A percentile compares a stretch with the other conserved stretches of the same genome.
Conservation (phyloP, 2,113 vertebrate genomes). For the Microcebus tavaratra region DNA sequence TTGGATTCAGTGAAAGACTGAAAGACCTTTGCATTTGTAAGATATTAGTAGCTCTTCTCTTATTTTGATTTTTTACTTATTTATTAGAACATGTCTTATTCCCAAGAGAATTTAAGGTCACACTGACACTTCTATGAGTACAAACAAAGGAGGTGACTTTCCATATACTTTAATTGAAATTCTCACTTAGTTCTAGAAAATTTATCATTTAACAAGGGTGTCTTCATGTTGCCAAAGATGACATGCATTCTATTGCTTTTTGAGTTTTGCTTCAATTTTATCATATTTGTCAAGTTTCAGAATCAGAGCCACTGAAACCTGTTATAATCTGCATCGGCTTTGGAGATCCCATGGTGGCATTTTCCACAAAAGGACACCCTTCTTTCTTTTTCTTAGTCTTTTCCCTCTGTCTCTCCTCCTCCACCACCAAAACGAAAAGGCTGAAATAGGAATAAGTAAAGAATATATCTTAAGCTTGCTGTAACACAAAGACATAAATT, state of each 20-base stretch:
- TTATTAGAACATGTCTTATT: not conserved
- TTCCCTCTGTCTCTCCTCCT: not conserved
- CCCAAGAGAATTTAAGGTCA: not conserved
- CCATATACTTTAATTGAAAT: not conserved
- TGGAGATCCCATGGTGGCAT: not conserved
- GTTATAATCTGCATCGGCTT: not conserved
- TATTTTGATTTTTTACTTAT: not conserved
- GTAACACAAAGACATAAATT: not conserved
- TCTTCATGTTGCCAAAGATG: not conserved
- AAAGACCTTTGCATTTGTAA: not conserved
- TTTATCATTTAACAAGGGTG: not conserved
- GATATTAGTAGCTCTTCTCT: not conserved
- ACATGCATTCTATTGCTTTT: not conserved
- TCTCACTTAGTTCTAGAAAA: not conserved
- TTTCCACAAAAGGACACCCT: not conserved
- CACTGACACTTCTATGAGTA: not conserved
- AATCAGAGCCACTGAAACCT: not conserved
- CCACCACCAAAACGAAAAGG: not conserved
- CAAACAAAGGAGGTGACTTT: not conserved
- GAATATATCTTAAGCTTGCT: conserved; percentile 33
- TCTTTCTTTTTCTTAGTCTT: not conserved
- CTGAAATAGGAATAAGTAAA: not conserved
- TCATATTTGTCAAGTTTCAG: not conserved
- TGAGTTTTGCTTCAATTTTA: not conserved
- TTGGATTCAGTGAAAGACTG: not conserved